Base-by-base conservation (phyloP, 1,140 invertebrate species). In the Helicoverpa zea region DNA sequence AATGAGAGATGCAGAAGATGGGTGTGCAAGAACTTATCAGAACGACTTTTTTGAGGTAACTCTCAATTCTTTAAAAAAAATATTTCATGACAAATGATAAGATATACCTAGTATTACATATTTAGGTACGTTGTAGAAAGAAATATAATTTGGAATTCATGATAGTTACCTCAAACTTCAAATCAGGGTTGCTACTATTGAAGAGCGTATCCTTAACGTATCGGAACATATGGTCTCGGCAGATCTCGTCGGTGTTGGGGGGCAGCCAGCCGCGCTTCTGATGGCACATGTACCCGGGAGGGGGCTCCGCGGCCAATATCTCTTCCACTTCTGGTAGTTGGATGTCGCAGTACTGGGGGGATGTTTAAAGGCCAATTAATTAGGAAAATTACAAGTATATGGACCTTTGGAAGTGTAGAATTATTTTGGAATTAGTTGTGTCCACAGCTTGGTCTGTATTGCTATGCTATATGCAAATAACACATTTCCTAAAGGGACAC, bases 251-350 rank as follows among this genome's bases (percentile, higher is more conserved):
- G 43, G 97, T 97, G 59, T 96, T 96, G 12, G 94, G 90, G 0
- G 97, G 97, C 64, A 98, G 91, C 97, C 97, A 98, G 7, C 98
- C 98, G 76, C 96, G 96, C 87, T 96, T 96, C 82, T 96, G 96
- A 84, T 98, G 96, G 86, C 97, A 98, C 49, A 95, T 95, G 68
- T 95, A 94, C 13, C 96, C 96, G 2, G 97, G 95, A 13, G 97
- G 96, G 2, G 97, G 97, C 79, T 97, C 95, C 77, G 96, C 96
- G 12, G 96, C 93, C 10, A 99, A 84, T 95, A 98, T 96, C 83
- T 96, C 96, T 91, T 98, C 97, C 79, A 99, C 97, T 95, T 98
- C 98, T 0, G 97, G 96, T n/a, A 98, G 94, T n/a, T 97, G 92
- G 43, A 99, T 96, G 90, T 99, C 98, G 88, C 97, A 98, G 87